phyloP scores from a whole-genome alignment of 1,140 invertebrate species.

The Orussus abietinus region DNA sequence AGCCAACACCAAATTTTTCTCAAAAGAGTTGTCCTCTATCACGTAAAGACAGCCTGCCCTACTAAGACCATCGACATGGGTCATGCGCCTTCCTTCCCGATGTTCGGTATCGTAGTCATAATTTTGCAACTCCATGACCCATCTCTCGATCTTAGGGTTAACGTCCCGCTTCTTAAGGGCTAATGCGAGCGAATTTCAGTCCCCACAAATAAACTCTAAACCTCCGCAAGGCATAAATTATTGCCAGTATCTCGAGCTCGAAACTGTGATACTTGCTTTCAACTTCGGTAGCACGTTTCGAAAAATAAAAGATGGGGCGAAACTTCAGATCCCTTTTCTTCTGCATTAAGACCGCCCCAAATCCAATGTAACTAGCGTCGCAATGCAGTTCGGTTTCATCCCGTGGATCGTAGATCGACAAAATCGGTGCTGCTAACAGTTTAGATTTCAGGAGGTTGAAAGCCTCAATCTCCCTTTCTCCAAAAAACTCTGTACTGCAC shows the following conservation, averaged over 20 bases:
- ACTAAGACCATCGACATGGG: slow-evolving; percentile 19
- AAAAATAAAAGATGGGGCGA: not conserved
- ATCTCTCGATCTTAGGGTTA: slow-evolving; percentile 32
- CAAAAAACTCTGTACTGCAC: slow-evolving; percentile 9
- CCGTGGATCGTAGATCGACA: slow-evolving; percentile 10
- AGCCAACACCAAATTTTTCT: slow-evolving; percentile 11
- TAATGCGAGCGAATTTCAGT: slow-evolving; percentile 28
- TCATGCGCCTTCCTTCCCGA: slow-evolving; percentile 13
- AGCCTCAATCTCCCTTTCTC: not conserved
- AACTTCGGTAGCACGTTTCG: slow-evolving; percentile 9
- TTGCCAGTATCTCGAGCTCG: slow-evolving; percentile 17
- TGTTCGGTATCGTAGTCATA: slow-evolving; percentile 32
- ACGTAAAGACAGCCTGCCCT: slow-evolving; percentile 14
- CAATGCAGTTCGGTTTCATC: slow-evolving; percentile 23
- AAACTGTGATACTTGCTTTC: slow-evolving; percentile 17
- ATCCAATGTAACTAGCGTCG: slow-evolving; percentile 15
- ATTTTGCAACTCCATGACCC: slow-evolving; percentile 33
- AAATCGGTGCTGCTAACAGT: slow-evolving; percentile 6
- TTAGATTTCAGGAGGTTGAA: not conserved
- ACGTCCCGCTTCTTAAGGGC: slow-evolving; percentile 33
- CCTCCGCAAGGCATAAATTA: not conserved
- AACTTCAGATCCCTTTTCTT: not conserved
- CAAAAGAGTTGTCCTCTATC: slow-evolving; percentile 7
- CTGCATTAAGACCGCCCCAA: slow-evolving; percentile 1
- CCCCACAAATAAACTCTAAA: slow-evolving; percentile 1